These are phyloP conservation scores for Tupaia chinensis DNA, from an alignment of 2,113 vertebrate species.

Conservation along the genomic window DNA sequence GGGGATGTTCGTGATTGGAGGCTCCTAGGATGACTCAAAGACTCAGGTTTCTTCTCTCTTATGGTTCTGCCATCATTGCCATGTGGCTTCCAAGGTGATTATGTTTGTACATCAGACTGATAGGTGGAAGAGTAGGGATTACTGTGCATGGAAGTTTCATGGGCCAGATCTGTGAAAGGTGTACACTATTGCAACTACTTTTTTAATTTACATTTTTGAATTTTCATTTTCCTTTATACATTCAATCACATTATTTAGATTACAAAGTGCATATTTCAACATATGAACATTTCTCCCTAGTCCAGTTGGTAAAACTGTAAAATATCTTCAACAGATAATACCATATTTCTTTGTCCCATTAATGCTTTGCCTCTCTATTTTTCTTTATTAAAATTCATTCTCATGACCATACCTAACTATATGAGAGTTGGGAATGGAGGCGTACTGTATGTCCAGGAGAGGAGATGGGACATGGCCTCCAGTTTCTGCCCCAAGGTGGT, in stretches of 20 bases:
- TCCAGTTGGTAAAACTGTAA: too few relatives aligned
- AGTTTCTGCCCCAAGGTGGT: background rate
- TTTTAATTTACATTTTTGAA: too few relatives aligned
- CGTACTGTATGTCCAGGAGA: background rate
- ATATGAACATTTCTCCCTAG: too few relatives aligned
- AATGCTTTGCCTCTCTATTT: too few relatives aligned
- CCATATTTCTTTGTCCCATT: too few relatives aligned
- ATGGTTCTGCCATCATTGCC: background rate
- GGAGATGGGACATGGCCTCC: background rate
- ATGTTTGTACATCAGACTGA: background rate
- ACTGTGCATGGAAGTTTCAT: background rate
- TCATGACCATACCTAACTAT: background rate
- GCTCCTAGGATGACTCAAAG: background rate
- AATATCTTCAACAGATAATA: too few relatives aligned
- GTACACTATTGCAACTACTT: too few relatives aligned
- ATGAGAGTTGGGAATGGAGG: background rate
- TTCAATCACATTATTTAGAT: too few relatives aligned
- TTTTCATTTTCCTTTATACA: too few relatives aligned
- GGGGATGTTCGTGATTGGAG: background rate
- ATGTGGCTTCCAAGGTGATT: background rate
- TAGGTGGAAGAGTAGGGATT: background rate
- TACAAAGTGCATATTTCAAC: too few relatives aligned
- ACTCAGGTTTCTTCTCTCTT: background rate
- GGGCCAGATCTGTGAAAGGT: background rate
- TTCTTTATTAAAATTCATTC: background rate